Base-by-base conservation (phyloP, 2,888 invertebrate genomes). In the Erebia aethiops region DNA sequence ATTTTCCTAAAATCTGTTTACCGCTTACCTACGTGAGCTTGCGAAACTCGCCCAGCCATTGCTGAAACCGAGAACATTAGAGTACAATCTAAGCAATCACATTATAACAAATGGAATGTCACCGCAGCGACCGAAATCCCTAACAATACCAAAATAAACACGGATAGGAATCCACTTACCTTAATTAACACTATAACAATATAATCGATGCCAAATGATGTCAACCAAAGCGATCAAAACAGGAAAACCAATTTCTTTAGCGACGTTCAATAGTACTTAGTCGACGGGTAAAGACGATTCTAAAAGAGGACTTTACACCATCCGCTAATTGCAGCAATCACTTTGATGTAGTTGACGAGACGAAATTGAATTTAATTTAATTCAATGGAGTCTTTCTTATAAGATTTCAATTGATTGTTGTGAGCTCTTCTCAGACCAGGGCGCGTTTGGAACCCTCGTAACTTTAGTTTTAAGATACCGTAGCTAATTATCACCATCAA, bases 251-350 rank as follows among this genome's bases (percentile, higher is more conserved):
- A 89, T 91, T 89, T 88, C 85, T 87, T 86, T 87, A 77, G 83
- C 86, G 85, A 86, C 87, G 87, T 57, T 58, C 46, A 49, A 89
- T 90, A 89, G 90, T 91, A 89, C 90, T 90, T 89, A 89, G 91
- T 88, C 87, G 83, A 77, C 82, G 83, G 80, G 43, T 49, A 83
- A 87, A 87, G 86, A 89, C 85, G 82, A 86, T 82, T 79, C 86
- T 86, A 89, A 87, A 87, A 87, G 83, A 83, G 84, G 83, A 86
- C 84, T 88, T 89, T 90, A 90, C 90, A 89, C 89, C 91, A 91
- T 89, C 89, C 91, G 84, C 91, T 92, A 92, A 92, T 92, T 92
- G 90, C 90, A 85, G 91, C 91, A 91, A 92, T 92, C 91, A 91
- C 87, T 91, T 88, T 91, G 91, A 92, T 92, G 91, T 91, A 91